phyloP scores from a whole-genome alignment of 2,113 vertebrate genomes.

The Leiothrix lutea region DNA sequence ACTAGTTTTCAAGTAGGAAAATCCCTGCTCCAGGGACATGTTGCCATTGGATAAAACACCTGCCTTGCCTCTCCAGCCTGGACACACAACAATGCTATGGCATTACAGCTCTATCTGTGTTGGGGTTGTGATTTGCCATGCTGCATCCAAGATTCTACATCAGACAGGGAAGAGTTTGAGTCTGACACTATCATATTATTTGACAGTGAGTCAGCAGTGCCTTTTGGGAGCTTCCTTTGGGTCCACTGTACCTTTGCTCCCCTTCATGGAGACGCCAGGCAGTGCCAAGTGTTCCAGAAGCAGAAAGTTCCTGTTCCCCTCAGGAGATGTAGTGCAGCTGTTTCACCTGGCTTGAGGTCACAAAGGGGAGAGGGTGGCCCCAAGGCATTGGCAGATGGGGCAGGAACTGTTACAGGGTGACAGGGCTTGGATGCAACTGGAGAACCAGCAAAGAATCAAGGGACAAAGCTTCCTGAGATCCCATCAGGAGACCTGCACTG shows the following conservation, averaged over 20 bases:
- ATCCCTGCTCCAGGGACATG: fast-evolving
- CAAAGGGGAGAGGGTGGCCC: background rate
- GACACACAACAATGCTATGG: fast-evolving
- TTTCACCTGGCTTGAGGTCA: background rate
- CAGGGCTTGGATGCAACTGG: background rate
- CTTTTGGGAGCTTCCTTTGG: background rate
- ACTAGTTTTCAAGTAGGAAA: background rate
- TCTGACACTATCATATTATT: background rate
- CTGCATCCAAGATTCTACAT: background rate
- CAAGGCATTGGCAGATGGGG: background rate
- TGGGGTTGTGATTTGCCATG: background rate
- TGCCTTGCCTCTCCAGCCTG: background rate
- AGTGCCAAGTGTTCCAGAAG: background rate
- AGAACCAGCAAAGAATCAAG: background rate
- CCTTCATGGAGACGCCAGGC: background rate
- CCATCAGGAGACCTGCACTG: background rate
- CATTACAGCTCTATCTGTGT: background rate
- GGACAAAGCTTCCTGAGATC: background rate
- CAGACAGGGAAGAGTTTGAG: background rate
- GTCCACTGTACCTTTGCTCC: fast-evolving
- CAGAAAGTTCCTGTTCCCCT: background rate
- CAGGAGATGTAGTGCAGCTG: background rate
- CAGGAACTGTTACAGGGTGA: background rate
- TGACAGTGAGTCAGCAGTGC: background rate
- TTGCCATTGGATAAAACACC: background rate